Evolutionary conservation across 2,888 invertebrate genomes (phyloP).

Genomic region (Chloroclysta siterata): DNA sequence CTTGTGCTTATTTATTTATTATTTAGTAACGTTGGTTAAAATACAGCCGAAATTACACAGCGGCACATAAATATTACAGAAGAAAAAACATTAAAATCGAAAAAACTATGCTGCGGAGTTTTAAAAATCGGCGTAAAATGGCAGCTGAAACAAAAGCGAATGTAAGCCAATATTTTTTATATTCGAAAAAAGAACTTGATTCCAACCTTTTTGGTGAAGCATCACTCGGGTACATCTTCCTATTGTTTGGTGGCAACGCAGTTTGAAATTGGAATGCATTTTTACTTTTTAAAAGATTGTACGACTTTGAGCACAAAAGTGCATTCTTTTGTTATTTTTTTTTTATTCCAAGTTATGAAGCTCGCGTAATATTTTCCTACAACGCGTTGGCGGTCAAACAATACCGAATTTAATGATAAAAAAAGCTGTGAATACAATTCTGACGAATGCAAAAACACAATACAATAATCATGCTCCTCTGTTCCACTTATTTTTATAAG

Average conservation of each 20-base stretch:
- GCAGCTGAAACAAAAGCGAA: background rate
- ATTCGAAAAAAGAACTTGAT: background rate
- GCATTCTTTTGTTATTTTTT: background rate
- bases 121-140: background rate
- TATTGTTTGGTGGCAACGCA: background rate
- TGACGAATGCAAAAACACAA: conserved; percentile 21
- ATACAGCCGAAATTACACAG: no score
- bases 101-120: background rate
- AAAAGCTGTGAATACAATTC: conserved; percentile 7
- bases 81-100: background rate
- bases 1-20: no score
- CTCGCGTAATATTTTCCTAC: background rate
- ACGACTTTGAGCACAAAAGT: background rate
- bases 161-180: background rate
- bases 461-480: conserved; percentile 16
- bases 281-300: conserved; percentile 1
- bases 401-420: background rate
- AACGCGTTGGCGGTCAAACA: background rate
- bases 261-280: conserved; percentile 7
- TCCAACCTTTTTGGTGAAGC: background rate
- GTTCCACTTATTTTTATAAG: conserved; percentile 21
- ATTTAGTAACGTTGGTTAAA: no score
- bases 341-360: background rate
- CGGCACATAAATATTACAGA: no score
- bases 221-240: conserved; percentile 5